Conservation (phyloP, 2,113 vertebrate species). For the Catharus minimus region DNA sequence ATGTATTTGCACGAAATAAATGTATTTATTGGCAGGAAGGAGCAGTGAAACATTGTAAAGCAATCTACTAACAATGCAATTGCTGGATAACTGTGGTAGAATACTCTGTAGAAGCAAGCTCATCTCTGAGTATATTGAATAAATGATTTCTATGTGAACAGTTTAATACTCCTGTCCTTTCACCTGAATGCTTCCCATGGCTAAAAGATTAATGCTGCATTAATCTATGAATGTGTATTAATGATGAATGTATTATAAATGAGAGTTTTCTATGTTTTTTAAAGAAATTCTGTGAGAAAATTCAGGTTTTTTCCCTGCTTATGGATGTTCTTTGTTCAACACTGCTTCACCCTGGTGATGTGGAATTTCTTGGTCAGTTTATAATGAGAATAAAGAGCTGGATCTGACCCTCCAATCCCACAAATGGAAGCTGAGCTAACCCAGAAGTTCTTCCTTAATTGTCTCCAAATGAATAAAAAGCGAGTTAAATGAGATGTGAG, state of each 20-base stretch:
- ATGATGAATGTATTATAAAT: not conserved
- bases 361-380: not conserved
- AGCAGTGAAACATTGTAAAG: not conserved
- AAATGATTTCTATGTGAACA: not conserved
- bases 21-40: constrained; percentile 37
- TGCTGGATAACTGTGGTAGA: not conserved
- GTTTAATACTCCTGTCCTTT: not conserved
- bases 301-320: not conserved
- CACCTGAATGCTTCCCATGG: not conserved
- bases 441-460: not conserved
- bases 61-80: not conserved
- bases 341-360: not conserved
- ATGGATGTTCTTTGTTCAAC: not conserved
- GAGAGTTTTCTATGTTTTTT: not conserved
- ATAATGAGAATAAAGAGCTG: not conserved
- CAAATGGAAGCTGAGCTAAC: not conserved
- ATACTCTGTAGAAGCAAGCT: not conserved
- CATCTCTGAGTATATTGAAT: not conserved
- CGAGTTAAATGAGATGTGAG: not conserved
- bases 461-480: not conserved
- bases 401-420: not conserved
- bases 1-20: not conserved
- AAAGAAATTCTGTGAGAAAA: not conserved
- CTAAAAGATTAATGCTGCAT: not conserved
- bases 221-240: too few relatives aligned